Base-by-base conservation (phyloP, 1,140 invertebrate genomes). In the Gyrodactylus bullatarudis region DNA sequence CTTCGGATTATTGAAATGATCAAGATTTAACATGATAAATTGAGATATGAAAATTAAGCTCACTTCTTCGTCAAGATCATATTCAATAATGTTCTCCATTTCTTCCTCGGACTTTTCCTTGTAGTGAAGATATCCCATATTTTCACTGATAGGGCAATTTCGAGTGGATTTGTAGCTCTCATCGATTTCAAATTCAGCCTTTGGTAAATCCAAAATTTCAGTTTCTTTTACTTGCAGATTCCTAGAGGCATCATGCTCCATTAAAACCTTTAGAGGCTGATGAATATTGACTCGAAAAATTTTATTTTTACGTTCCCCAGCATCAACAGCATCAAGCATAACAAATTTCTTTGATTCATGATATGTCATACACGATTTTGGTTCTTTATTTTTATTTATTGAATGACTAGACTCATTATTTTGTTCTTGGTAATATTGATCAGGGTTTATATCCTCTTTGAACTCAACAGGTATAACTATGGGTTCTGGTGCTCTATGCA, bases 51-150 rank as follows among this genome's bases (percentile, higher is more conserved):
- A n/a, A n/a, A n/a, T n/a, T n/a, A n/a, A n/a, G n/a, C 74, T 75
- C 74, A 81, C 80, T 82, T 96, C 91, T 81, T 95, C 92, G 81
- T 97, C 93, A 75, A 96, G 86, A 83, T 97, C 92, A 84, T 96
- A 96, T 79, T 97, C 92, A 1, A 96, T 85, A 81, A 87, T 86
- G 77, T 89, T 87, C 82, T 95, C 91, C 68, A 95, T 82, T 80
- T 96, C 91, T 80, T 97, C 91, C 1, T 86, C 85, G 69, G 88
- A 89, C 77, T 91, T 89, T 79, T 97, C 92, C 78, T 95, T 92
- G 79, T 92, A 95, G 20, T 71, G 21, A 20, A 71, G 20, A 24
- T 71, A 71, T 24, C 70, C 70, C 20, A 20, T 54, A 54, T 54
- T 54, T n/a, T 54, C 34, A n/a, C 8, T 16, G 8, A 54, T 8